phyloP scores from a whole-genome alignment of 2,797 vertebrate genomes.

The Gymnothorax reevesii region DNA sequence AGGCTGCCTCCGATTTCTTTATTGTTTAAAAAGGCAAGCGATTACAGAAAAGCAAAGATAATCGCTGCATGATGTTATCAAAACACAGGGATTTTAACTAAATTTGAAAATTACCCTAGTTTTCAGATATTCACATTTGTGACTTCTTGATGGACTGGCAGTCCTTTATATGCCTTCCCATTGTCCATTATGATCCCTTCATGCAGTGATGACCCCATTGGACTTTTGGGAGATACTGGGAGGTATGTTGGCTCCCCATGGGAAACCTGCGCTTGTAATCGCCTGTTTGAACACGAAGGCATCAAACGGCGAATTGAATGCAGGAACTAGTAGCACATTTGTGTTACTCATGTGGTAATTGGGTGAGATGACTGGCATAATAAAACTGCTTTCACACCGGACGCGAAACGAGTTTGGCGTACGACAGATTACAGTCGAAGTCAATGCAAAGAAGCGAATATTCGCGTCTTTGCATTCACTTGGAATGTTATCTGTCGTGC shows the following conservation, averaged over 20 bases:
- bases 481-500: too few species aligned
- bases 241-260: not conserved
- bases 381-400: too few species aligned
- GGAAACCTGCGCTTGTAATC: not conserved
- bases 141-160: not conserved
- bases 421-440: too few species aligned
- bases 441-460: too few species aligned
- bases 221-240: not conserved
- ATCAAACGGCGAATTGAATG: slow-evolving; percentile 3
- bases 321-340: not conserved
- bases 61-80: not conserved
- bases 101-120: not conserved
- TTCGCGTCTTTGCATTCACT: too few species aligned
- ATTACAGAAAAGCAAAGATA: not conserved
- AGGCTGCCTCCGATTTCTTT: too few species aligned
- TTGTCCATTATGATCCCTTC: not conserved
- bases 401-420: too few species aligned
- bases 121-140: not conserved
- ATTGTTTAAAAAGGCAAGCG: not conserved
- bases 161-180: not conserved
- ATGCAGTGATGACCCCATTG: not conserved
- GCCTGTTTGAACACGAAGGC: not conserved
- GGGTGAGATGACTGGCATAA: slow-evolving; percentile 11
- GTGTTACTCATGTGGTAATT: slow-evolving; percentile 1
- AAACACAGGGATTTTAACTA: not conserved